A percentile compares a stretch with the other conserved stretches of the same genome.
Evolutionary conservation across 2,113 vertebrate genomes (phyloP).

Genomic region (Tretioscincus oriximinensis): DNA sequence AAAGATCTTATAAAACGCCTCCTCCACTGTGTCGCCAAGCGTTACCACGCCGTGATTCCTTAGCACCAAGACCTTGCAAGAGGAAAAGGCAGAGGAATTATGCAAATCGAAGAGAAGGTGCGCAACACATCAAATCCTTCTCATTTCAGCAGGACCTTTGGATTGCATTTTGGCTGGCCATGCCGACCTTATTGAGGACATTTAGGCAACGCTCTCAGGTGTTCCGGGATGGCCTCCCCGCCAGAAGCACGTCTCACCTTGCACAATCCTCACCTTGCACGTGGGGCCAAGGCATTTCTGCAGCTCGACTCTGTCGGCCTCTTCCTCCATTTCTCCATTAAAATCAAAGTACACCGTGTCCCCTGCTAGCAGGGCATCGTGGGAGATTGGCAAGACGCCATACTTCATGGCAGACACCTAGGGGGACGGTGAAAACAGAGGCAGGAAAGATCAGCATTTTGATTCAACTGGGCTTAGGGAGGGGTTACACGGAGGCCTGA

Average conservation of each 20-base stretch:
- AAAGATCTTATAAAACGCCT: slow-evolving; percentile 94
- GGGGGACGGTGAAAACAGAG: fast-evolving
- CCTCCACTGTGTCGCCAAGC: slow-evolving; percentile 91
- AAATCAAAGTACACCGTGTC: slow-evolving; percentile 91
- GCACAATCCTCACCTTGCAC: slow-evolving; percentile 87
- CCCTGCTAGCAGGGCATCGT: slow-evolving; percentile 89
- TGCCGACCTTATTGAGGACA: not conserved
- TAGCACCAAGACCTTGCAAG: slow-evolving; percentile 87
- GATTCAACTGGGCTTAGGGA: too few relatives aligned
- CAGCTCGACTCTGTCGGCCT: slow-evolving; percentile 88
- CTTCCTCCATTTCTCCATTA: slow-evolving; percentile 88
- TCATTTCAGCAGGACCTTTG: not conserved
- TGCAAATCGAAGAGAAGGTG: not conserved
- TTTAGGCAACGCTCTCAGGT: too few relatives aligned
- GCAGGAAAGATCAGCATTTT: not conserved
- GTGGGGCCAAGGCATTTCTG: slow-evolving; percentile 96
- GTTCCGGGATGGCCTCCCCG: not conserved
- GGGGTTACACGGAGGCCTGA: too few relatives aligned
- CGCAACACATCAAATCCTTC: not conserved
- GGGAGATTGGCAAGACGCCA: slow-evolving; percentile 90
- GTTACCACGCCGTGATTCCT: slow-evolving; percentile 94
- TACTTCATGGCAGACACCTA: slow-evolving; percentile 96
- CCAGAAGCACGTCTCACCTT: not conserved
- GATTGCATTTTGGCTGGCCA: not conserved
- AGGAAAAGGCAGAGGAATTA: not conserved